phyloP scores from a whole-genome alignment of 2,113 vertebrate genomes.

The Apaloderma vittatum region DNA sequence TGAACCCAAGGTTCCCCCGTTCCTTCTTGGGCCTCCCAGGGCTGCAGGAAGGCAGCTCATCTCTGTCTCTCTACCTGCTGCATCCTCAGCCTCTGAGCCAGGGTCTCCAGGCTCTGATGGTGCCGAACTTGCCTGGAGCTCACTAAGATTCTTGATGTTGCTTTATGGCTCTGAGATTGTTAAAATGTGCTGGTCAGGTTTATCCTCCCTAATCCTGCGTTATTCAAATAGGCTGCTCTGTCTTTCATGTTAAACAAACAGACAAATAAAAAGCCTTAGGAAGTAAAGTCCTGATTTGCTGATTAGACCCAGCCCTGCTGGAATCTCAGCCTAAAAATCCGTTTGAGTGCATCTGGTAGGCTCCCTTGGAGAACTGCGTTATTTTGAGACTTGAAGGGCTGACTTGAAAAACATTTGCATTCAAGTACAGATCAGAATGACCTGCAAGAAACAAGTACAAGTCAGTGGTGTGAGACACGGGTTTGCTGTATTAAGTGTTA shows the following conservation, averaged over 20 bases:
- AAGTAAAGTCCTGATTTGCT: slow-evolving; percentile 33
- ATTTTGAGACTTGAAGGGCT: background rate
- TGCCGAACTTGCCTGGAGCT: background rate
- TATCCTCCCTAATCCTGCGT: background rate
- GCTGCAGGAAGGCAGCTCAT: background rate
- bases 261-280: slow-evolving; percentile 36
- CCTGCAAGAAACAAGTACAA: background rate
- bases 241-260: slow-evolving; percentile 36
- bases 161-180: background rate
- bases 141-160: fast-evolving
- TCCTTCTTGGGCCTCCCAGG: background rate
- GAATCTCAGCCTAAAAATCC: slow-evolving; percentile 48
- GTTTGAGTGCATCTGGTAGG: background rate
- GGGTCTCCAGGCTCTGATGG: background rate
- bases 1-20: fast-evolving
- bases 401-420: background rate
- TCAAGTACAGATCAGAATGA: background rate
- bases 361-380: slow-evolving; percentile 8
- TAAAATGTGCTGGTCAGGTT: background rate
- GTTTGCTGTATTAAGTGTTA: background rate
- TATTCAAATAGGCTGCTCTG: slow-evolving; percentile 13
- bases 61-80: background rate
- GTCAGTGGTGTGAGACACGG: background rate
- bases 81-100: background rate
- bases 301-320: slow-evolving; percentile 50